Conservation (phyloP, 2,113 vertebrate genomes). For the Cheilinus undulatus region DNA sequence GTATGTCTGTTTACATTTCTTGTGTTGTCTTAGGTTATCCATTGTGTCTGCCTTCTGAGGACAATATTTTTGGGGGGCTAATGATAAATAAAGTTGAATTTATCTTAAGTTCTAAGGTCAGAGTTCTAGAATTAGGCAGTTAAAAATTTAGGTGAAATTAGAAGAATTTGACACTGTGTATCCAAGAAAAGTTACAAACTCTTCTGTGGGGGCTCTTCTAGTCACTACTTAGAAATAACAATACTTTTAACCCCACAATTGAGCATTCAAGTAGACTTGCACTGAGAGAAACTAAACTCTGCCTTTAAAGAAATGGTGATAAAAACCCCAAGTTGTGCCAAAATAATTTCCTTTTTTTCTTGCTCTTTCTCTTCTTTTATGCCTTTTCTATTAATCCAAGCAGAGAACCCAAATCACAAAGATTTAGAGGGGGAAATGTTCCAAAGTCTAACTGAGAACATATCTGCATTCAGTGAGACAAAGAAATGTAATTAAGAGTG, state of each 20-base stretch:
- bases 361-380: not conserved
- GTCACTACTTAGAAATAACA: not conserved
- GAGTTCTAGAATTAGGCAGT: not conserved
- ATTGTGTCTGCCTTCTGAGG: too few species aligned
- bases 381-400: not conserved
- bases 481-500: constrained; percentile 1
- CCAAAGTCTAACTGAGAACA: not conserved
- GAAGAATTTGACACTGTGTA: not conserved
- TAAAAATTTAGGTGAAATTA: not conserved
- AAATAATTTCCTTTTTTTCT: not conserved
- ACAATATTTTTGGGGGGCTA: too few species aligned
- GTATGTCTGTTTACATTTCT: too few species aligned
- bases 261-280: not conserved
- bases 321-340: not conserved
- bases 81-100: too few species aligned
- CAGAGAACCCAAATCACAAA: not conserved
- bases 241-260: not conserved
- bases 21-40: too few species aligned
- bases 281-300: not conserved
- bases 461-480: not conserved
- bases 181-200: not conserved
- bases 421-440: not conserved
- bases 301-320: not conserved
- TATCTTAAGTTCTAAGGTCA: too few species aligned
- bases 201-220: not conserved